Percentiles rank a stretch among this genome's conserved stretches.
phyloP scores from a whole-genome alignment of 2,113 vertebrate species.

The Sisor rabdophorus region DNA sequence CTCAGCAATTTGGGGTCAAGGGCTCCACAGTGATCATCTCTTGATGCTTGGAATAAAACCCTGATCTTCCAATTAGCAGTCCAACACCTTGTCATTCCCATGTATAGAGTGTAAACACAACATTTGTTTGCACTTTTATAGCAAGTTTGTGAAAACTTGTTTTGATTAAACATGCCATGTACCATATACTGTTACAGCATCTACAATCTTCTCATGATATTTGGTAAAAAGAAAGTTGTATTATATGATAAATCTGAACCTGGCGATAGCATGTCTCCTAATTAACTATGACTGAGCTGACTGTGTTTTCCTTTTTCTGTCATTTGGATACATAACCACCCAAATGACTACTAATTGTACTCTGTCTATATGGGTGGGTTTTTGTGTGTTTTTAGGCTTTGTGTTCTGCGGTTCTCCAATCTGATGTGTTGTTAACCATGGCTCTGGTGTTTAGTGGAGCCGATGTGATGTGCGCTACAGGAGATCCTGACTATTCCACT shows the following conservation, averaged over 20 bases:
- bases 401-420: conserved; percentile 80
- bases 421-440: conserved; percentile 84
- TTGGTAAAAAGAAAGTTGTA: no score
- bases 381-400: conserved; percentile 72
- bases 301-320: no score
- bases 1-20: no score
- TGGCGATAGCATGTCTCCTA: background rate
- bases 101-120: background rate
- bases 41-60: no score
- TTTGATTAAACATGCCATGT: no score
- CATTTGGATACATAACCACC: background rate
- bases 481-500: conserved; percentile 81
- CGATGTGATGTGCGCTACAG: conserved; percentile 89
- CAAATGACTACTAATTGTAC: background rate
- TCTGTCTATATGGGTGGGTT: background rate
- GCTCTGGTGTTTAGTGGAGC: conserved; percentile 87
- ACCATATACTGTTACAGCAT: no score
- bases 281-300: background rate
- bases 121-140: background rate
- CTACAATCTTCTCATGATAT: no score
- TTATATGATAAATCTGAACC: no score
- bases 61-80: no score
- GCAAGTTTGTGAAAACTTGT: background rate
- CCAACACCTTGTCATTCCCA: no score
- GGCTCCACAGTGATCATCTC: no score